Evolutionary conservation across 2,113 vertebrate species (phyloP).

Genomic region (Otolemur garnettii): DNA sequence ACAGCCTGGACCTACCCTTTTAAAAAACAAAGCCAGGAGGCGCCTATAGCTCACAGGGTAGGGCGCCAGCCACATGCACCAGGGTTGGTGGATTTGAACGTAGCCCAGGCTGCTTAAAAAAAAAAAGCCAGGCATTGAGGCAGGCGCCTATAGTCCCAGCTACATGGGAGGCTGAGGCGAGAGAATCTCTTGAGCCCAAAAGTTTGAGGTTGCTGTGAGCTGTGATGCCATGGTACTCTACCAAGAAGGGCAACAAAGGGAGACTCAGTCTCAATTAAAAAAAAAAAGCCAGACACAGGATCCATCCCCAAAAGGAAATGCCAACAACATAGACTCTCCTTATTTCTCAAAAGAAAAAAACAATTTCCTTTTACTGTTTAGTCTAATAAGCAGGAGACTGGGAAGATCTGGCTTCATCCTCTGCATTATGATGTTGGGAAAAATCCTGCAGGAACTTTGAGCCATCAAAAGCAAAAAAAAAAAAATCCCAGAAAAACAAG

Average conservation of each 20-base stretch:
- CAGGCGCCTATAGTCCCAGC: no score
- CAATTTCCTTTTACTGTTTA: constrained; percentile 67
- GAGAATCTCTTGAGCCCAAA: no score
- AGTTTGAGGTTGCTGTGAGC: no score
- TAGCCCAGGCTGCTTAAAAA: no score
- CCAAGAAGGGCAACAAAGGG: not conserved
- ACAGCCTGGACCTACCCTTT: not conserved
- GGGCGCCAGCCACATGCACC: no score
- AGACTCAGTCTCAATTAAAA: not conserved
- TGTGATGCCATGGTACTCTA: no score
- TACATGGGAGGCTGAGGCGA: no score
- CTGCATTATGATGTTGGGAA: not conserved
- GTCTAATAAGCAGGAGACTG: constrained; percentile 70
- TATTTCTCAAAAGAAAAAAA: constrained; percentile 55
- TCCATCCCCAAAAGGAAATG: not conserved
- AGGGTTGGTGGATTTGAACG: no score
- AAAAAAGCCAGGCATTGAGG: no score
- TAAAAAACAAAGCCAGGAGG: not conserved
- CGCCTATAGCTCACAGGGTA: no score
- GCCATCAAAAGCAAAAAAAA: not conserved
- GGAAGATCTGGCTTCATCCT: constrained; percentile 44
- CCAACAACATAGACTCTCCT: constrained; percentile 15
- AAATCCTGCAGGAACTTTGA: not conserved
- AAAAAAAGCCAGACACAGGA: not conserved
- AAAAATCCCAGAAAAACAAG: not conserved